phyloP scores from a whole-genome alignment of 2,797 vertebrate genomes.

The Esox lucius region DNA sequence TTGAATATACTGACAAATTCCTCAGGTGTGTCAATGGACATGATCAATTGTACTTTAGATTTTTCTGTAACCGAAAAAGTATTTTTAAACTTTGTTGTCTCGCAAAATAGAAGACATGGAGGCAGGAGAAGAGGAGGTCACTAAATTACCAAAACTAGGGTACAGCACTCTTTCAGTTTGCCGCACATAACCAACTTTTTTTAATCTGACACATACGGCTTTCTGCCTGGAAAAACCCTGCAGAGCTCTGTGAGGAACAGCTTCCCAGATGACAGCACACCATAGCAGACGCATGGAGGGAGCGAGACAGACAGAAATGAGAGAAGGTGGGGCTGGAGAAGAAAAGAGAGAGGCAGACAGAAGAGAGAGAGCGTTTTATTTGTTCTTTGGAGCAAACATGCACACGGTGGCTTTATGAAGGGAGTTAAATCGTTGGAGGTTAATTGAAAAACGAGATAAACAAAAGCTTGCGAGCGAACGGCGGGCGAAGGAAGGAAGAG shows the following conservation, averaged over 20 bases:
- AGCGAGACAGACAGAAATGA: slow-evolving; percentile 12
- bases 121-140: slow-evolving; percentile 64
- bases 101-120: slow-evolving; percentile 51
- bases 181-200: slow-evolving; percentile 65
- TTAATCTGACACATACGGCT: slow-evolving; percentile 76
- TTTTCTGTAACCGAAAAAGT: background rate
- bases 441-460: slow-evolving; percentile 98
- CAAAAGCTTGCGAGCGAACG: slow-evolving; percentile 76
- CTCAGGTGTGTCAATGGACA: slow-evolving; percentile 39
- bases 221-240: slow-evolving; percentile 68
- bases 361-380: slow-evolving; percentile 71
- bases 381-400: slow-evolving; percentile 85
- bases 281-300: slow-evolving; percentile 5
- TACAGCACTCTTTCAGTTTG: slow-evolving; percentile 70
- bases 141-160: slow-evolving; percentile 67
- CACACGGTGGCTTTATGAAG: slow-evolving; percentile 73
- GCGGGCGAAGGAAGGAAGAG: slow-evolving; percentile 74
- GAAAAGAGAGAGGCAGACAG: background rate
- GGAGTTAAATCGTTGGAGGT: slow-evolving; percentile 87
- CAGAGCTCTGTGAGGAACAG: slow-evolving; percentile 75
- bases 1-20: slow-evolving; percentile 31
- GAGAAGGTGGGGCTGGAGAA: slow-evolving; percentile 16
- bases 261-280: slow-evolving; percentile 72
- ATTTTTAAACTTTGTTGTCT: background rate
- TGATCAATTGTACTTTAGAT: slow-evolving; percentile 18